phyloP scores from a whole-genome alignment of 2,797 vertebrate species.

The Atherinosoma microstoma region DNA sequence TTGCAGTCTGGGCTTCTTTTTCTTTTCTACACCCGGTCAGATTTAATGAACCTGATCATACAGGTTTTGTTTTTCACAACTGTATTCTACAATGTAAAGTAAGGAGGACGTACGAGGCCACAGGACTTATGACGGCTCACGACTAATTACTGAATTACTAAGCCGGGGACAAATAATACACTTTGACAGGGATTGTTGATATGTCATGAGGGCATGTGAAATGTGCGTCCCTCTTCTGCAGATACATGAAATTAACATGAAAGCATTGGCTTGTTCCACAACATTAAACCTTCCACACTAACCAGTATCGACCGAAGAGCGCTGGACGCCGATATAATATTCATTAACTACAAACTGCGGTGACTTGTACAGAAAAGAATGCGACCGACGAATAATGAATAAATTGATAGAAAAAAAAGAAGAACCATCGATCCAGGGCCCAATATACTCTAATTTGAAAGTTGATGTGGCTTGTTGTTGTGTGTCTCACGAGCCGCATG shows the following conservation, averaged over 20 bases:
- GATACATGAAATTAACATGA: slow-evolving; percentile 25
- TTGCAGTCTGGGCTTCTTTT: not conserved
- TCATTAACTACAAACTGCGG: not conserved
- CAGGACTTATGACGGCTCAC: slow-evolving; percentile 8
- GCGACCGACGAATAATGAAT: not conserved
- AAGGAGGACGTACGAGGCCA: slow-evolving; percentile 42
- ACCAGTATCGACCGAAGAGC: not conserved
- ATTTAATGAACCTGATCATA: not conserved
- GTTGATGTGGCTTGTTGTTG: not conserved
- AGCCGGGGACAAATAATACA: slow-evolving; percentile 27
- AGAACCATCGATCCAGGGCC: not conserved
- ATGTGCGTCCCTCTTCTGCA: slow-evolving; percentile 23
- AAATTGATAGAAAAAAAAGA: not conserved
- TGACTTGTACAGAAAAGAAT: not conserved
- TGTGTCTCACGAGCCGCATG: not conserved
- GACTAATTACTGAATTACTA: slow-evolving; percentile 50
- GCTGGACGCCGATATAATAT: not conserved
- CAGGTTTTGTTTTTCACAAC: slow-evolving; percentile 35
- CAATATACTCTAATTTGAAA: not conserved
- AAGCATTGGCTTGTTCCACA: slow-evolving; percentile 28
- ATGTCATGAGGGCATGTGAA: slow-evolving; percentile 71
- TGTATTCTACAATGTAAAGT: slow-evolving; percentile 48
- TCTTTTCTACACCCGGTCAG: not conserved
- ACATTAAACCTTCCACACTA: not conserved
- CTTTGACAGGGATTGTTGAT: slow-evolving; percentile 56